Conservation (phyloP, 2,888 invertebrate genomes). For the Rhingia rostrata region DNA sequence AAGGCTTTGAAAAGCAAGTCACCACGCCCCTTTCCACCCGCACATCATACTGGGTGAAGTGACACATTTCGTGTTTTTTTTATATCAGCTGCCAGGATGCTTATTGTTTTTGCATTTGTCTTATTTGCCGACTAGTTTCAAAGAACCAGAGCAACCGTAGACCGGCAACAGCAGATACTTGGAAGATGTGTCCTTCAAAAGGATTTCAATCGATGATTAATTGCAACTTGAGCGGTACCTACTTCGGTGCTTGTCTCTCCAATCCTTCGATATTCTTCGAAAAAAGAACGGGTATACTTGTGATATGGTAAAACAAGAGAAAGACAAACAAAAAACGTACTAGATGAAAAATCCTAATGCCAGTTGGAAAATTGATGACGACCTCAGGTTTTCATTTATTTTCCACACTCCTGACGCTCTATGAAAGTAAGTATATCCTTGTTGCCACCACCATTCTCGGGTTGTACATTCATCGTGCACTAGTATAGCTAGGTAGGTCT, state of each 20-base stretch:
- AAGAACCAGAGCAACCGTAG: slow-evolving; percentile 8
- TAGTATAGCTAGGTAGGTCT: neutral
- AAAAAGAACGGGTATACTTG: slow-evolving; percentile 22
- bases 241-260: slow-evolving; percentile 9
- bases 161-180: slow-evolving; percentile 11
- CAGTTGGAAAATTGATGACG: slow-evolving; percentile 73
- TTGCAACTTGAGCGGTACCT: slow-evolving; percentile 53
- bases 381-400: slow-evolving; percentile 72
- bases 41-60: neutral
- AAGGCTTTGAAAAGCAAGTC: slow-evolving; percentile 32
- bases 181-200: slow-evolving; percentile 57
- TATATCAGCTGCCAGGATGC: slow-evolving; percentile 25
- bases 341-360: slow-evolving; percentile 51
- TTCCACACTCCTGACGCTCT: slow-evolving; percentile 60
- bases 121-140: neutral
- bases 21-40: neutral
- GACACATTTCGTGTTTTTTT: neutral
- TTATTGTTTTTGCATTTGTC: slow-evolving; percentile 57
- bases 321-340: neutral
- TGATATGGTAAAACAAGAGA: slow-evolving; percentile 10
- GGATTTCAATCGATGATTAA: slow-evolving; percentile 68
- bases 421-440: slow-evolving; percentile 5
- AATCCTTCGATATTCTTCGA: neutral
- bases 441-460: slow-evolving; percentile 21
- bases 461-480: neutral